A percentile compares a stretch with the other conserved stretches of the same genome.
These are phyloP conservation scores for Leptosomus discolor DNA, from an alignment of 2,113 vertebrate species.

Conservation along the genomic window DNA sequence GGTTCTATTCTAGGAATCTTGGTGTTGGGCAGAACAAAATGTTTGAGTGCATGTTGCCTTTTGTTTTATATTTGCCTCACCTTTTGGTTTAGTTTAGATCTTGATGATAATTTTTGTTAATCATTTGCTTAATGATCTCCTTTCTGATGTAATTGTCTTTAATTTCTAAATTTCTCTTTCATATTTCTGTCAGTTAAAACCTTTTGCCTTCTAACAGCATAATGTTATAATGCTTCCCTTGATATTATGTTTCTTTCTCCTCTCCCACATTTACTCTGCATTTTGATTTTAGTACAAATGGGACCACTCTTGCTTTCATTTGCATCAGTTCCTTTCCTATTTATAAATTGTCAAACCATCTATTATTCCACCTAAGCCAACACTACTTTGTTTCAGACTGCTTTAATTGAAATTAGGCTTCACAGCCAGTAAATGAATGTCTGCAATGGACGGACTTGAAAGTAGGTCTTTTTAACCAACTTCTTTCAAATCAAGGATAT, in stretches of 20 bases:
- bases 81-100: background rate
- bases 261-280: background rate
- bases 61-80: background rate
- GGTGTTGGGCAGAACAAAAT: background rate
- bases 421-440: background rate
- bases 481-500: background rate
- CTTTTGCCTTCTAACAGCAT: background rate
- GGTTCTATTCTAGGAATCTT: background rate
- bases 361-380: background rate
- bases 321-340: background rate
- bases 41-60: background rate
- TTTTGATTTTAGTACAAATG: conserved; percentile 6
- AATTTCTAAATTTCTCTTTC: background rate
- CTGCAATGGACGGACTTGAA: background rate
- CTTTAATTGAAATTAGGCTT: background rate
- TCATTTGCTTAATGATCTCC: background rate
- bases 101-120: background rate
- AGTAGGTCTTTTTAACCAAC: background rate
- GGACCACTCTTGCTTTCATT: background rate
- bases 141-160: background rate
- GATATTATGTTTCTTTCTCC: background rate
- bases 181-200: background rate
- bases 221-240: background rate
- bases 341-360: background rate
- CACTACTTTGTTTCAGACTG: background rate